A percentile compares a stretch with the other conserved stretches of the same genome.
Conservation (phyloP, 92 coral and sea anemone species). For the Umimayanthus chanpuru region DNA sequence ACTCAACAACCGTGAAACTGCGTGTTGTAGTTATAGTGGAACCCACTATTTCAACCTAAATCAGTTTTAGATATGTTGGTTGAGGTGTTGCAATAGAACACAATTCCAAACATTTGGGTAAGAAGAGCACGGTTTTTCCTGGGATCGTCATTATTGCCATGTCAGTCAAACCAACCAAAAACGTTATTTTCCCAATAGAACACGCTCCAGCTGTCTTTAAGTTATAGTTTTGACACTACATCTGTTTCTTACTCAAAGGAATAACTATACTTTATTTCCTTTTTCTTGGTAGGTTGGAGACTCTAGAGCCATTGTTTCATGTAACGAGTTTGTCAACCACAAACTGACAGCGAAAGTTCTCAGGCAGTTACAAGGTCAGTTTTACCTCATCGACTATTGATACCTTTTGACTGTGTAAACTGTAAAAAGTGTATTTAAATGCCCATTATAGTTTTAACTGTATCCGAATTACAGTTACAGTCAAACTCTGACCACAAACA, state of each 20-base stretch:
- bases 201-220: background rate
- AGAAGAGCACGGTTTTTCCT: too few relatives aligned
- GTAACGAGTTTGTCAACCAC: constrained; percentile 83
- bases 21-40: too few relatives aligned
- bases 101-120: too few relatives aligned
- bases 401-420: background rate
- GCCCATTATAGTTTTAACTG: too few relatives aligned
- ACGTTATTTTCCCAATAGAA: too few relatives aligned
- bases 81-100: too few relatives aligned
- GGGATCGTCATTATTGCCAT: too few relatives aligned
- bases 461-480: too few relatives aligned
- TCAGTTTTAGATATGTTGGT: too few relatives aligned
- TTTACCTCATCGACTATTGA: background rate
- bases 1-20: too few relatives aligned
- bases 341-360: constrained; percentile 92
- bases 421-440: too few relatives aligned
- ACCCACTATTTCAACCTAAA: too few relatives aligned
- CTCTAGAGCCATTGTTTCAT: constrained; percentile 74
- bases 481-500: background rate
- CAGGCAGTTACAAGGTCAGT: constrained; percentile 91
- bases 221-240: background rate
- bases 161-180: background rate
- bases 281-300: constrained; percentile 64
- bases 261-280: background rate
- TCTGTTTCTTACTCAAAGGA: background rate